Evolutionary conservation across 2,888 invertebrate genomes (phyloP), one percentile per base, ranked within the genome.

Genomic region (Cantharis nigra): DNA sequence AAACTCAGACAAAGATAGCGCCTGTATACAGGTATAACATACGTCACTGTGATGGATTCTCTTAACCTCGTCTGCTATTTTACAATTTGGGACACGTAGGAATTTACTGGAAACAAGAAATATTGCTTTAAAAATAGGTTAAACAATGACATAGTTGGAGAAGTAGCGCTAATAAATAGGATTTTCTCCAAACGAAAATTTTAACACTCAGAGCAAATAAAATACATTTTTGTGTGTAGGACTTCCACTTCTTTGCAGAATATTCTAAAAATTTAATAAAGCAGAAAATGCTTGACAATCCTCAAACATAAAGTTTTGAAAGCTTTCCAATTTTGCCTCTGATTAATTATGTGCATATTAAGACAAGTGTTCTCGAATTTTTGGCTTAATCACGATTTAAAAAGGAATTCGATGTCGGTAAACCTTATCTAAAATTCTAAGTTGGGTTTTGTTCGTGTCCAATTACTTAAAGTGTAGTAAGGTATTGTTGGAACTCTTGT

Each of bases 11-110:
- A 77, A 75, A 81, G 80, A 80, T 80, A 81, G 80, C 80, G 82
- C 79, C 72, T 79, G 80, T 78, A 72, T 82, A 81, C 83, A 84
- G 83, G 84, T 84, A 84, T 81, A 83, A 83, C 83, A 84, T 83
- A 84, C 81, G 83, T 84, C 83, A 83, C 76, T 33, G 79, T 84
- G 84, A 85, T 83, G 82, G 82, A 83, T 84, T 80, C 79, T 72
- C 69, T 65, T 74, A 73, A 76, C 80, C 77, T 81, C 77, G 77
- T 77, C 77, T 73, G 77, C 77, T 77, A 74, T 70, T 77, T 77
- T 77, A 73, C 73, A 74, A 77, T 77, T 74, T 74, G 69, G 74
- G 77, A 74, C 77, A 77, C 77, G 77, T 77, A 77, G 77, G 70
- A 77, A 74, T 77, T 74, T 74, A 62, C 71, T 67, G 67, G 73